Evolutionary conservation across 2,797 vertebrate genomes (phyloP), one percentile per base, ranked within the genome.

Genomic region (Cynodonichthys magdalenae): DNA sequence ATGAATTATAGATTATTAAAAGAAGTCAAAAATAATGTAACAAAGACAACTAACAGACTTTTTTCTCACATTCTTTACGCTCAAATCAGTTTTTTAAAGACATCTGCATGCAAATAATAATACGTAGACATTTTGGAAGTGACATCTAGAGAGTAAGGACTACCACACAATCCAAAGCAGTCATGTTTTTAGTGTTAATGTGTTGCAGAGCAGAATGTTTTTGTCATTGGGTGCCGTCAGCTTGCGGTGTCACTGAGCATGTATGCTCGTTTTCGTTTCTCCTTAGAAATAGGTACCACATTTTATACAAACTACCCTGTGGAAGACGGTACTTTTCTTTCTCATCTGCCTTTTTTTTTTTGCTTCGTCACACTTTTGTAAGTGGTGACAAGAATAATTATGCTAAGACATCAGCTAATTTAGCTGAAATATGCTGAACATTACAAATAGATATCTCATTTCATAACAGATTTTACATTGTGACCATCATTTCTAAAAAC

Each of bases 51-150:
- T 12, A 46, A 19, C 59, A 45, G 46, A 11, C 27, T 27, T 15
- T 28, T 34, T 69, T 55, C 14, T 49, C 7, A 59, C 27, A 69
- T 53, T 61, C 63, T 56, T 42, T 48, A 42, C 19, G 12, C 53
- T 28, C 55, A 72, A 24, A 18, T 60, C 41, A 10, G 44, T 61
- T 53, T 53, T 74, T 65, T 59, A 60, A 69, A 52, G 65, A 77
- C 15, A 62, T 71, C 65, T 73, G 67, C 84, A 87, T 88, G 86
- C 84, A 78, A 55, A 58, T 52, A 64, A 17, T 58, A 65, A 52
- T 49, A 68, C 9, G 14, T 34, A 48, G 36, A 63, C 44, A 56
- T 72, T 65, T 59, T 11, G 15, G 12, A 45, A 15, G 59, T 61
- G 59, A 62, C 39, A 41, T 72, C 60, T 59, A 36, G 3, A 36